phyloP scores from a whole-genome alignment of 2,797 vertebrate genomes.

The Silurus lanzhouensis region DNA sequence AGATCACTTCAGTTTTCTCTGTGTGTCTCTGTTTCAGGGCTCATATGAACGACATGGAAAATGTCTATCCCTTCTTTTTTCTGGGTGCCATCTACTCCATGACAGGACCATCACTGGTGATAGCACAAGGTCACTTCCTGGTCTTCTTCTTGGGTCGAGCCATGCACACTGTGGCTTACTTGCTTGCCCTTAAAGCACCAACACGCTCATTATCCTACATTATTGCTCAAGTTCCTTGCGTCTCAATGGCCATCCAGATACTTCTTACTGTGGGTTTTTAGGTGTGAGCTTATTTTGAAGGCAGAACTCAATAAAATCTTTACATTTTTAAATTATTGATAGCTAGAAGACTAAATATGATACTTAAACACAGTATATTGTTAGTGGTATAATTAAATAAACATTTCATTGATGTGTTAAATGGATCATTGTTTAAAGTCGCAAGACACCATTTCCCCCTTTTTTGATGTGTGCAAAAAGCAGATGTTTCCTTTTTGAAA shows the following conservation, averaged over 20 bases:
- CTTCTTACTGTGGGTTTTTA: conserved; percentile 68
- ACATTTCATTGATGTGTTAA: not conserved
- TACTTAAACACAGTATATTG: not conserved
- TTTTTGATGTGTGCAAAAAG: not conserved
- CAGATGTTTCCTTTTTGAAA: not conserved
- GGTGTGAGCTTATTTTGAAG: conserved; percentile 62
- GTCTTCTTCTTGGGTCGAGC: conserved; percentile 82
- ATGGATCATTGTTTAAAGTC: not conserved
- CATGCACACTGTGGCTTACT: conserved; percentile 86
- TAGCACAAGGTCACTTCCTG: conserved; percentile 88
- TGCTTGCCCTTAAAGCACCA: conserved; percentile 79
- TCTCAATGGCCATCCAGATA: conserved; percentile 93
- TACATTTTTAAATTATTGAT: not conserved
- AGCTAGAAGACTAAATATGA: conserved; percentile 1
- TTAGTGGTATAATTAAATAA: conserved; percentile 11
- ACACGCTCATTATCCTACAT: conserved; percentile 84
- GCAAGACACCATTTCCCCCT: not conserved
- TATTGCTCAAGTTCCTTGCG: conserved; percentile 85
- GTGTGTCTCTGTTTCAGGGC: conserved; percentile 72
- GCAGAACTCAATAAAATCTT: conserved; percentile 4
- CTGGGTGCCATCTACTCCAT: conserved; percentile 87
- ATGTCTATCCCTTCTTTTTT: conserved; percentile 94
- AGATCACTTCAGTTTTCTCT: not conserved
- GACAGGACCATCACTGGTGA: conserved; percentile 72
- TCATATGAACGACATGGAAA: conserved; percentile 92